Base-by-base conservation (phyloP, 2,888 invertebrate genomes). In the Acutogordius australiensis region DNA sequence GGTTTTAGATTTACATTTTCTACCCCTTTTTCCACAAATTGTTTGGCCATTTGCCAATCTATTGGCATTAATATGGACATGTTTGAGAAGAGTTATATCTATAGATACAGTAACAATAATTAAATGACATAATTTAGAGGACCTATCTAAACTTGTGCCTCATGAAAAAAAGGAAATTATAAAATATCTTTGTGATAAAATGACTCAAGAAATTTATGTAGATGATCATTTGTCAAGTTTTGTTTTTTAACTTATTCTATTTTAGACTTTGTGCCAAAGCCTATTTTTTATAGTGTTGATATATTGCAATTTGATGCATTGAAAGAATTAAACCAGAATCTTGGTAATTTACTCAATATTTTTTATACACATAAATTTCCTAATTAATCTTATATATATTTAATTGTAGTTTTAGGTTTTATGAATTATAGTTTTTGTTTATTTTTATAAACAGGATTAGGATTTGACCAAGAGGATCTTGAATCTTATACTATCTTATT, bases 21-120 rank as follows among this genome's bases (percentile, higher is more conserved):
- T 21, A 91, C 91, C 45, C 81, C 94, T 0, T 84, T 84, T 70
- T 90, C 88, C 0, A 90, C 87, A 65, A 94, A 94, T 73, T 85
- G 87, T 29, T 83, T 91, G 1, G 86, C 88, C 60, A 90, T 91
- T 65, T 88, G 86, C 69, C 79, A 80, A 64, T 81, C 84, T 65
- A 78, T 87, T 56, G 82, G 84, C 1, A 72, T 90, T 30, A 72
- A 73, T 45, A 77, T 79, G n/a, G 44, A 37, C 8, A 13, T 37
- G 62, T 63, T 45, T 37, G 61, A 37, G n/a, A n/a, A n/a, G n/a
- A n/a, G n/a, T n/a, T n/a, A n/a, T n/a, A n/a, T n/a, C n/a, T n/a
- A n/a, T n/a, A n/a, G n/a, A n/a, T n/a, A n/a, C n/a, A n/a, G n/a
- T n/a, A n/a, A n/a, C n/a, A n/a, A n/a, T n/a, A n/a, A n/a, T n/a